Evolutionary conservation across 1,140 invertebrate genomes (phyloP), one percentile per base, ranked within the genome.

Genomic region (Bombus breviceps): DNA sequence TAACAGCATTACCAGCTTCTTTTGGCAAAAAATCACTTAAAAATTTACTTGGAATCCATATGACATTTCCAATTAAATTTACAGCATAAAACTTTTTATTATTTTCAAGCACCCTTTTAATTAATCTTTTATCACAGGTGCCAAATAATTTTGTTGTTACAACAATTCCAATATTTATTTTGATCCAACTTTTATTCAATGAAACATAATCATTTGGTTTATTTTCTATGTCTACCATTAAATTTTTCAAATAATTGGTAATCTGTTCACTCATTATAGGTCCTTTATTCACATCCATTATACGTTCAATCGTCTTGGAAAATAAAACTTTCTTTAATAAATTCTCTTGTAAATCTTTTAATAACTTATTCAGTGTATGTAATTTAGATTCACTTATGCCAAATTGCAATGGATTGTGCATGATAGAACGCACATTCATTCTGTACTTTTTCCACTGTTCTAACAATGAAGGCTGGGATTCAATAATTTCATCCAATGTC

Each of bases 1-100:
- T 90, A 22, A 92, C 37, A 9, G 81, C 25, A 12, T 74, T 64
- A 0, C 93, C 89, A 34, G 86, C 83, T 43, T 95, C 95, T 9
- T 92, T 91, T 1, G 93, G 92, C 3, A 95, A 75, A 57, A 86
- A 91, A 18, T 93, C 87, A 15, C 84, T 93, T 28, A 98, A 95
- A 94, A 98, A 98, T 86, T 96, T 95, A 93, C 97, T 97, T 12
- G 98, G 97, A 92, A 97, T 96, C 98, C 98, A 98, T 57, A 98
- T 92, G 34, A 97, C 95, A 93, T 97, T 97, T 3, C 97, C 98
- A 75, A 96, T 95, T 9, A 98, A 93, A 77, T 96, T 97, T 39
- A 98, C 96, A 71, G 97, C 97, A 77, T 97, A 97, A 76, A 97
- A 97, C 96, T 98, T 98, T 94, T 97, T 97, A 92, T 98, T 97